phyloP scores from a whole-genome alignment of 2,797 vertebrate genomes.

The Merluccius polli region DNA sequence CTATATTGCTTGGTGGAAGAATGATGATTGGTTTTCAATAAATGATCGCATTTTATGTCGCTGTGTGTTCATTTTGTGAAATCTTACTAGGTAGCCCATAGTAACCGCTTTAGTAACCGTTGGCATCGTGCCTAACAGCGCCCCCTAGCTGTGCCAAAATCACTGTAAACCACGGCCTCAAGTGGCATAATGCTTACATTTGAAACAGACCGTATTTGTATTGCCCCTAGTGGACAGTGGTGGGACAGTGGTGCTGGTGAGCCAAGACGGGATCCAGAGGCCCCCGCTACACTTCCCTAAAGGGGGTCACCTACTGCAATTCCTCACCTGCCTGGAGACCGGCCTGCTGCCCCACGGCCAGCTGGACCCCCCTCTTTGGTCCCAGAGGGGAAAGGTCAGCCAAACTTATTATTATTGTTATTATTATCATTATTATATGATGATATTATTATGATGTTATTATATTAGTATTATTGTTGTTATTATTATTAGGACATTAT shows the following conservation, averaged over 20 bases:
- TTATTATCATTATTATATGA: not conserved
- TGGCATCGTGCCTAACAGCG: too few species aligned
- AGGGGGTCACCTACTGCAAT: conserved; percentile 94
- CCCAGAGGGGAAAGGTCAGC: conserved; percentile 92
- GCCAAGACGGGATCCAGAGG: conserved; percentile 97
- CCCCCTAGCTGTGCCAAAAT: too few species aligned
- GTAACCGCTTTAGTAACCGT: too few species aligned
- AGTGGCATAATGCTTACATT: too few species aligned
- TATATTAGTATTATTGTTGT: not conserved
- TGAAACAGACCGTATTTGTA: not conserved
- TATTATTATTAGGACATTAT: not conserved
- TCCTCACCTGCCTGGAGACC: conserved; percentile 96
- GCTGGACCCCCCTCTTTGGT: conserved; percentile 96
- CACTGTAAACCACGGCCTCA: too few species aligned
- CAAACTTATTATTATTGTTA: not conserved
- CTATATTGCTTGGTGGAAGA: too few species aligned
- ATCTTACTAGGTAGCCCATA: too few species aligned
- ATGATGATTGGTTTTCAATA: too few species aligned
- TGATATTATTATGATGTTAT: not conserved
- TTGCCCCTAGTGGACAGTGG: conserved; percentile 86
- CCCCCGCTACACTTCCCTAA: conserved; percentile 90
- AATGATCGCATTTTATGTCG: too few species aligned
- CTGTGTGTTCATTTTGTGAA: too few species aligned
- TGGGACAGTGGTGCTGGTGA: conserved; percentile 94
- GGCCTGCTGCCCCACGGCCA: conserved; percentile 94